These are phyloP conservation scores for Dinothrombium tinctorium DNA, from an alignment of 1,140 invertebrate genomes.

Conservation along the genomic window DNA sequence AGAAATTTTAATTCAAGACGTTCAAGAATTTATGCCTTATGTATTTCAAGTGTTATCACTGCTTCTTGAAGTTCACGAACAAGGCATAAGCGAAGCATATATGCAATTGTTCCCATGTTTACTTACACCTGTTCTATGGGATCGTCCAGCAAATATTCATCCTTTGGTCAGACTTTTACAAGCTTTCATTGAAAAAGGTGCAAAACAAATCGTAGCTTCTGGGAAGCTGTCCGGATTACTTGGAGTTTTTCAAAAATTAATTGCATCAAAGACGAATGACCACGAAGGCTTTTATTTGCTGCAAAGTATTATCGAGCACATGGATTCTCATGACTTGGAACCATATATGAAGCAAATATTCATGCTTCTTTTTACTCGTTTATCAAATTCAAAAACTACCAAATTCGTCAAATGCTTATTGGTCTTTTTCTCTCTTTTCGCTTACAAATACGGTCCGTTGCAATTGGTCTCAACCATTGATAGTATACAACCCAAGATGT, in stretches of 20 bases:
- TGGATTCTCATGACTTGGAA: conserved; percentile 36
- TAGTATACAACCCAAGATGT: conserved; percentile 67
- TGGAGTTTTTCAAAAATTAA: conserved; percentile 86
- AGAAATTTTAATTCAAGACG: conserved; percentile 70
- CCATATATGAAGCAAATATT: conserved; percentile 69
- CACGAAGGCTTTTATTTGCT: conserved; percentile 84
- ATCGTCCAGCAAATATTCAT: conserved; percentile 67
- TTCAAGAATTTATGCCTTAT: conserved; percentile 91
- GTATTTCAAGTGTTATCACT: conserved; percentile 88
- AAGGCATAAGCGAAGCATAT: conserved; percentile 49
- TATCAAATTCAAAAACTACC: conserved; percentile 74
- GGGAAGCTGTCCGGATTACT: conserved; percentile 42
- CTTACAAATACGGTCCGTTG: conserved; percentile 44
- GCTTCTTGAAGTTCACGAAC: conserved; percentile 50
- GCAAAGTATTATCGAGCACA: conserved; percentile 51
- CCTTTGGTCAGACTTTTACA: conserved; percentile 67
- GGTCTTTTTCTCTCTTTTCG: conserved; percentile 66
- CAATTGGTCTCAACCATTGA: conserved; percentile 52
- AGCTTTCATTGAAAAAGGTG: conserved; percentile 51
- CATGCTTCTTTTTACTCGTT: conserved; percentile 63
- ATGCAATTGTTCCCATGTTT: conserved; percentile 67
- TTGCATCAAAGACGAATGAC: conserved; percentile 81
- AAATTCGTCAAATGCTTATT: conserved; percentile 69
- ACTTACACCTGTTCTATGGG: conserved; percentile 66
- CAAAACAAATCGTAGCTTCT: conserved; percentile 38